These are phyloP conservation scores for Sebastiscus tertius DNA, from an alignment of 2,797 vertebrate genomes.

Conservation along the genomic window DNA sequence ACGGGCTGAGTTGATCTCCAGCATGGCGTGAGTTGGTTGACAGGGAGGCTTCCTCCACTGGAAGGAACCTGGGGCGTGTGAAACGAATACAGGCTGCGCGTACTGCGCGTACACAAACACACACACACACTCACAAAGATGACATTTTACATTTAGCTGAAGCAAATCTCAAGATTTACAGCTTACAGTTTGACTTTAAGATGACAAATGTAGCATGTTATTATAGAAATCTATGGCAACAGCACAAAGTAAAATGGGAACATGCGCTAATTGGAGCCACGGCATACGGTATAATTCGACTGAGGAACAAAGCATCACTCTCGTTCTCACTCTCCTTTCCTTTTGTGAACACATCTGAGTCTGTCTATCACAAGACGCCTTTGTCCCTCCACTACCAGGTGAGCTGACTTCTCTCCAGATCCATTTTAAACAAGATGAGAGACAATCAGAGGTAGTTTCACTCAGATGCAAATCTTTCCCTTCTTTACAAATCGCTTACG, in stretches of 20 bases:
- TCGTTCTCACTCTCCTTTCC: neutral
- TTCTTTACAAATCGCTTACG: slow-evolving; percentile 23
- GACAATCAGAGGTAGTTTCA: slow-evolving; percentile 37
- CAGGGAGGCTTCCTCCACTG: slow-evolving; percentile 54
- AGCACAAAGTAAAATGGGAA: neutral
- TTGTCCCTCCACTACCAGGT: slow-evolving; percentile 16
- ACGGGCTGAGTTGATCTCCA: slow-evolving; percentile 68
- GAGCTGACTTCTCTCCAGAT: slow-evolving; percentile 23
- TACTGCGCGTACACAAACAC: neutral
- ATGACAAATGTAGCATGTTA: slow-evolving; percentile 27
- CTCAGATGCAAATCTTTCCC: slow-evolving; percentile 55
- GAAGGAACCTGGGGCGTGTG: slow-evolving; percentile 54
- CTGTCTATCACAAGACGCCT: slow-evolving; percentile 13
- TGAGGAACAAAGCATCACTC: slow-evolving; percentile 2
- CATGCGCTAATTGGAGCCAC: neutral
- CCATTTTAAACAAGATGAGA: slow-evolving; percentile 39
- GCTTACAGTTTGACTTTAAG: slow-evolving; percentile 1
- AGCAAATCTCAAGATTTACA: slow-evolving; percentile 14
- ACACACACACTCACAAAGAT: slow-evolving; percentile 7
- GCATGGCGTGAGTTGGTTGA: slow-evolving; percentile 61
- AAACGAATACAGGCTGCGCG: slow-evolving; percentile 46
- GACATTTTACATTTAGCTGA: slow-evolving; percentile 29
- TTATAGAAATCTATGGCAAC: slow-evolving; percentile 3
- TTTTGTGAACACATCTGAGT: slow-evolving; percentile 32
- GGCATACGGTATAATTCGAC: neutral